Evolutionary conservation across 2,888 invertebrate genomes (phyloP).

Genomic region (Ernsta delagoae): DNA sequence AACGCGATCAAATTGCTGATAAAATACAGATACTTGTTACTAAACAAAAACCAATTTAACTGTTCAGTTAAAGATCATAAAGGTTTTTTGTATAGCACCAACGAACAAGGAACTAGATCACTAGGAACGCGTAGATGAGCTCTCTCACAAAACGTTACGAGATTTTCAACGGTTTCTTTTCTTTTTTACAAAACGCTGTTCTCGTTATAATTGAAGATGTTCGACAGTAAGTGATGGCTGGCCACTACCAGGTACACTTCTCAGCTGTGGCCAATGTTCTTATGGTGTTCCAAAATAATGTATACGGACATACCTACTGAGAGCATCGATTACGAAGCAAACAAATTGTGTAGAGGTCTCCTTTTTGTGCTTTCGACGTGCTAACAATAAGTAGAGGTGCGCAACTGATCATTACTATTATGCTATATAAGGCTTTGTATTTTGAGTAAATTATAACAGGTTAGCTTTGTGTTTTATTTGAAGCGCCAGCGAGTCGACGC

Average conservation of each 20-base stretch:
- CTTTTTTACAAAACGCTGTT: slow-evolving; percentile 66
- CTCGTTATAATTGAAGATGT: slow-evolving; percentile 76
- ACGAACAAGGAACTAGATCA: slow-evolving; percentile 58
- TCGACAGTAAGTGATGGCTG: slow-evolving; percentile 62
- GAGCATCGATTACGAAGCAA: slow-evolving; percentile 74
- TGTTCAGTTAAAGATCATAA: slow-evolving; percentile 64
- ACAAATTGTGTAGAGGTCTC: slow-evolving; percentile 76
- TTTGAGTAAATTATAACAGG: slow-evolving; percentile 85
- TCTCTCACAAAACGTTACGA: slow-evolving; percentile 76
- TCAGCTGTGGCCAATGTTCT: slow-evolving; percentile 63
- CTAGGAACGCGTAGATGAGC: slow-evolving; percentile 63
- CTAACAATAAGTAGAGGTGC: slow-evolving; percentile 77
- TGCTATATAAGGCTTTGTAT: slow-evolving; percentile 82
- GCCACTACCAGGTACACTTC: slow-evolving; percentile 70
- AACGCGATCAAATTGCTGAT: slow-evolving; percentile 57
- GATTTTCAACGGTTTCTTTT: slow-evolving; percentile 78
- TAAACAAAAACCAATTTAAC: slow-evolving; percentile 72
- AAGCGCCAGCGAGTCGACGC: slow-evolving; percentile 63
- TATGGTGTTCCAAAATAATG: slow-evolving; percentile 60
- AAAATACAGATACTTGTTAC: slow-evolving; percentile 53
- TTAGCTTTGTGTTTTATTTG: slow-evolving; percentile 73
- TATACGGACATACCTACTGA: slow-evolving; percentile 57
- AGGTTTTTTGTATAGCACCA: slow-evolving; percentile 60
- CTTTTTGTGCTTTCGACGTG: slow-evolving; percentile 79
- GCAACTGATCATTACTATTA: slow-evolving; percentile 84